Conservation (phyloP, 2,797 vertebrate genomes). For the Pseudocheirus occidentalis region DNA sequence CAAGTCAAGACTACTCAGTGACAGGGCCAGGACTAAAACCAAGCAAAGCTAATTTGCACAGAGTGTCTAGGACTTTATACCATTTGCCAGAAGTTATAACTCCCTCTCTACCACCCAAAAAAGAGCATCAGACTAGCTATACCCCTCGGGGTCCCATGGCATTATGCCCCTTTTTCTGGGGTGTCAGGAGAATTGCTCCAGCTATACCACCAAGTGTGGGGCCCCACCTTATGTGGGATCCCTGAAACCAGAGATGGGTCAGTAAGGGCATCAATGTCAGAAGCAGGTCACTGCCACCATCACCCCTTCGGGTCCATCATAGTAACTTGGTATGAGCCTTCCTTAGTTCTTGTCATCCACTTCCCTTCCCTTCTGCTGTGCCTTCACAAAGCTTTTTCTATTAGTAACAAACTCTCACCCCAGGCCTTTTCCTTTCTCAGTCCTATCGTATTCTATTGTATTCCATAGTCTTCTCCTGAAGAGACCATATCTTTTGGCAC, state of each 20-base stretch:
- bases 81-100: not conserved
- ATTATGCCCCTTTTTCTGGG: not conserved
- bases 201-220: not conserved
- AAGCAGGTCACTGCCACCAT: not conserved
- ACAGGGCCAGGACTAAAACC: not conserved
- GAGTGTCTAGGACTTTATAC: not conserved
- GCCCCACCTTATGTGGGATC: not conserved
- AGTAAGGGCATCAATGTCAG: not conserved
- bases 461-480: not conserved
- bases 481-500: not conserved
- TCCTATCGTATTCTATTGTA: not conserved
- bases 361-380: not conserved
- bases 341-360: not conserved
- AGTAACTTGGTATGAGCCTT: not conserved
- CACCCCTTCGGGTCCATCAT: not conserved
- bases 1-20: not conserved
- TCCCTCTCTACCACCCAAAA: not conserved
- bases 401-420: not conserved
- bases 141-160: not conserved
- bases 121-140: not conserved
- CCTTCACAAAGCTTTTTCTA: not conserved
- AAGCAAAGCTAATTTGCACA: not conserved
- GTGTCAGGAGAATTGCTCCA: not conserved
- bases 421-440: not conserved
- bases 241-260: not conserved